A percentile compares a stretch with the other conserved stretches of the same genome.
Conservation (phyloP, 64 coral and sea anemone genomes). For the Montipora efflorescens region DNA sequence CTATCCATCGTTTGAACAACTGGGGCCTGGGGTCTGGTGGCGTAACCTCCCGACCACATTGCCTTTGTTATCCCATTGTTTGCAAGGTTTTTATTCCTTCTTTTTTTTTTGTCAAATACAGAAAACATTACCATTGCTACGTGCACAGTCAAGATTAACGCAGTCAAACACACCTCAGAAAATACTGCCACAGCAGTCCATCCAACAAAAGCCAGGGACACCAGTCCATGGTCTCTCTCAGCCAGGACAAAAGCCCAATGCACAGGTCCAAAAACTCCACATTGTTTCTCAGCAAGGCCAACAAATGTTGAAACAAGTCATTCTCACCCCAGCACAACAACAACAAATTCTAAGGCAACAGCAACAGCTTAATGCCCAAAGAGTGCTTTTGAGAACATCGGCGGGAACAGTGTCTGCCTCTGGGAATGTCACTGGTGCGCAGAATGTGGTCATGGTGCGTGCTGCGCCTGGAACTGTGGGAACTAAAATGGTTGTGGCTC, state of each 20-base stretch:
- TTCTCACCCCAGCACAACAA: constrained; percentile 83
- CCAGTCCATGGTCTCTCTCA: constrained; percentile 32
- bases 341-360: constrained; percentile 72
- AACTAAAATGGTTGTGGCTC: constrained; percentile 43
- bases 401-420: constrained; percentile 61
- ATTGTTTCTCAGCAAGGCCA: constrained; percentile 59
- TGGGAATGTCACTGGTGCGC: constrained; percentile 46
- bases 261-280: constrained; percentile 70
- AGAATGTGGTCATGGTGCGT: constrained; percentile 75
- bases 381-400: constrained; percentile 66
- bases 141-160: constrained; percentile 52
- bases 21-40: no score
- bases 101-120: not conserved
- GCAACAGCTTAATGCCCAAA: constrained; percentile 68
- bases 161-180: constrained; percentile 14
- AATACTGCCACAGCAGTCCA: constrained; percentile 25
- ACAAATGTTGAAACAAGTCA: constrained; percentile 69
- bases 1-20: no score
- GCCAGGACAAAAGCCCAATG: constrained; percentile 64
- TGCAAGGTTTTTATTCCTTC: no score
- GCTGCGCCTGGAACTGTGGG: constrained; percentile 42
- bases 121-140: constrained; percentile 82
- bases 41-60: no score
- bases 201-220: constrained; percentile 41
- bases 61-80: no score